Evolutionary conservation across 1,140 invertebrate species (phyloP), one percentile per base, ranked within the genome.

Genomic region (Pseudomyrmex cubaensis): DNA sequence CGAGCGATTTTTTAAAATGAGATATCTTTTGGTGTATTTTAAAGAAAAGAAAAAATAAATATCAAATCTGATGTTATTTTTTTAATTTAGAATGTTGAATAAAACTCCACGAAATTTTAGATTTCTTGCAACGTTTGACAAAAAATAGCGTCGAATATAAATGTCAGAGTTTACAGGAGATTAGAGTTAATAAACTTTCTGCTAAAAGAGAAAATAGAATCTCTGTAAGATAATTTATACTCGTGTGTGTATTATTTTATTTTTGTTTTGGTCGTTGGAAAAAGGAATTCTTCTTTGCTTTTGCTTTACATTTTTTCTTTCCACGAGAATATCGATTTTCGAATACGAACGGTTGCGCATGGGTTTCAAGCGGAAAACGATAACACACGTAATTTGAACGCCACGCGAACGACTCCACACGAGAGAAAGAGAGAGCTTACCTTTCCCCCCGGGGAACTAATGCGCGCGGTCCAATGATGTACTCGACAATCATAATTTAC

Each of bases 401-500:
- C 78, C 78, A 74, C 78, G 78, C 78, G 78, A 75, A 56, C 72
- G 48, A 82, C 17, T 22, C 13, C 50, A 17, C 25, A 7, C 5
- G 56, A 48, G 73, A 77, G 59, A 20, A 13, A 74, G 54, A 76
- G 69, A 64, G 50, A 15, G 20, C 74, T 77, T 77, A 70, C 44
- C 66, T 80, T 80, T 66, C 66, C 22, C 76, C 66, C 22, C 22
- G 54, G 76, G 76, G 66, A 80, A 54, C 76, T 70, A 80, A 80
- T 80, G 76, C 54, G 22, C 76, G 54, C 66, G 76, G 52, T 35
- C 63, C 85, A 77, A 80, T 84, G 85, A 88, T 86, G 87, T 66
- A 82, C 87, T 82, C 70, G 85, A 78, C 82, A 69, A 88, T 88
- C 85, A 82, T 88, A 86, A 88, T 86, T 88, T 86, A 72, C 85